Conservation (phyloP, 2,797 vertebrate genomes). For the Melanotaenia nigrans region DNA sequence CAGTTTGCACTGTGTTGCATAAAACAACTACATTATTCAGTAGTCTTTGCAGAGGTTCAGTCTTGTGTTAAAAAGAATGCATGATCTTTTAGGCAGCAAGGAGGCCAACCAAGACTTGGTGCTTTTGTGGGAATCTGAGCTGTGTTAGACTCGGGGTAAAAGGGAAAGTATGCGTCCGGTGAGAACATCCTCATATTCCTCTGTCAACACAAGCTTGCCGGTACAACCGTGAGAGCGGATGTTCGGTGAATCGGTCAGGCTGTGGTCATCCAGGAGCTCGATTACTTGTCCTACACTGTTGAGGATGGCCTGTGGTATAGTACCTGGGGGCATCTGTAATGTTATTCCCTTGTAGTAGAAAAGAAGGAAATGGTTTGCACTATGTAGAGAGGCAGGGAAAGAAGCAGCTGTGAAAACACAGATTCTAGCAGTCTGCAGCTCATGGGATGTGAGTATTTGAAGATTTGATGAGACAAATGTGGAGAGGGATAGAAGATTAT, state of each 20-base stretch:
- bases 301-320: slow-evolving; percentile 30
- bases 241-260: slow-evolving; percentile 49
- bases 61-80: slow-evolving; percentile 32
- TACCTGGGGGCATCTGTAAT: slow-evolving; percentile 57
- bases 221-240: slow-evolving; percentile 58
- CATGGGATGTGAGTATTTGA: slow-evolving; percentile 47
- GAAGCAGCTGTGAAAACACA: slow-evolving; percentile 79
- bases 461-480: slow-evolving; percentile 14
- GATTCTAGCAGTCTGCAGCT: slow-evolving; percentile 49
- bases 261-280: slow-evolving; percentile 46
- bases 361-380: slow-evolving; percentile 59
- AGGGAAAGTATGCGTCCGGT: slow-evolving; percentile 21
- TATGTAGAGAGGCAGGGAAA: slow-evolving; percentile 48
- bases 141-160: slow-evolving; percentile 48
- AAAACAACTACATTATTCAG: slow-evolving; percentile 7
- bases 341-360: slow-evolving; percentile 60
- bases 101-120: slow-evolving; percentile 48
- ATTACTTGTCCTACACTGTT: slow-evolving; percentile 37
- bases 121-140: slow-evolving; percentile 63
- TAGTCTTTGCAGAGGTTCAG: slow-evolving; percentile 31
- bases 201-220: slow-evolving; percentile 62
- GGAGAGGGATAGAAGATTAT: slow-evolving; percentile 25
- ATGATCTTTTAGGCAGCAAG: slow-evolving; percentile 38
- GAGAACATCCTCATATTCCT: slow-evolving; percentile 62
- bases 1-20: not conserved